Percentiles rank a stretch among this genome's conserved stretches.
Conservation (phyloP, 2,888 invertebrate species). For the Ferdinandea cuprea region DNA sequence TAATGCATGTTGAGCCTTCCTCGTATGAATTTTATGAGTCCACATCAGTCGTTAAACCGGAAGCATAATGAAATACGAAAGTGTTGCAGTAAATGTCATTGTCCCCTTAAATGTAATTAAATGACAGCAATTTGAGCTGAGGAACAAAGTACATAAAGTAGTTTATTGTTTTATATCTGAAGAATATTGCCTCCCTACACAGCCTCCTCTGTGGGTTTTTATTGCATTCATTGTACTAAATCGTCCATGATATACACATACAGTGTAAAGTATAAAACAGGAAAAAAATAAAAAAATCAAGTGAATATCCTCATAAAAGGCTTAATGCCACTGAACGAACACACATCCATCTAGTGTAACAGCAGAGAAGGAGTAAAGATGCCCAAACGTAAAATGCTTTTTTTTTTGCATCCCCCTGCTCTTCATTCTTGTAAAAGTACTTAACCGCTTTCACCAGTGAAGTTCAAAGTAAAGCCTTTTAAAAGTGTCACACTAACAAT, state of each 20-base stretch:
- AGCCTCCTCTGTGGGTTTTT: slow-evolving; percentile 24
- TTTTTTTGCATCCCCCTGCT: slow-evolving; percentile 19
- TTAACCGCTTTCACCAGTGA: slow-evolving; percentile 68
- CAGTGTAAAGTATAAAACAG: slow-evolving; percentile 11
- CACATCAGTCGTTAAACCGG: slow-evolving; percentile 63
- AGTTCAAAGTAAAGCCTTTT: slow-evolving; percentile 71
- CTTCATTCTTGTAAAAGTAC: slow-evolving; percentile 43
- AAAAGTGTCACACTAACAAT: slow-evolving; percentile 68
- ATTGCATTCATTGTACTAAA: slow-evolving; percentile 68
- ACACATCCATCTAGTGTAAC: slow-evolving; percentile 22
- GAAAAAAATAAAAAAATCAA: slow-evolving; percentile 8
- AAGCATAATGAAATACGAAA: slow-evolving; percentile 66
- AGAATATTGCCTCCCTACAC: slow-evolving; percentile 22
- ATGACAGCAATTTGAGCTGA: slow-evolving; percentile 71
- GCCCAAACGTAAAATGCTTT: slow-evolving; percentile 51
- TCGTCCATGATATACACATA: slow-evolving; percentile 49
- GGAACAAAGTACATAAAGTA: slow-evolving; percentile 66
- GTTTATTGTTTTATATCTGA: slow-evolving; percentile 65
- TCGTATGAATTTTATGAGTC: slow-evolving; percentile 52
- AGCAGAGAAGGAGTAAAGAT: slow-evolving; percentile 31
- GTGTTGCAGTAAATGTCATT: slow-evolving; percentile 71
- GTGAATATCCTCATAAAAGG: slow-evolving; percentile 58
- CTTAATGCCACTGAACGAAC: slow-evolving; percentile 24
- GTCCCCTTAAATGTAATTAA: slow-evolving; percentile 71
- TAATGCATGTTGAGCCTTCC: neutral